Percentiles rank a stretch among this genome's conserved stretches.
These are phyloP conservation scores for Drosophila teissieri DNA, from an alignment of 1,140 invertebrate species.

Conservation along the genomic window DNA sequence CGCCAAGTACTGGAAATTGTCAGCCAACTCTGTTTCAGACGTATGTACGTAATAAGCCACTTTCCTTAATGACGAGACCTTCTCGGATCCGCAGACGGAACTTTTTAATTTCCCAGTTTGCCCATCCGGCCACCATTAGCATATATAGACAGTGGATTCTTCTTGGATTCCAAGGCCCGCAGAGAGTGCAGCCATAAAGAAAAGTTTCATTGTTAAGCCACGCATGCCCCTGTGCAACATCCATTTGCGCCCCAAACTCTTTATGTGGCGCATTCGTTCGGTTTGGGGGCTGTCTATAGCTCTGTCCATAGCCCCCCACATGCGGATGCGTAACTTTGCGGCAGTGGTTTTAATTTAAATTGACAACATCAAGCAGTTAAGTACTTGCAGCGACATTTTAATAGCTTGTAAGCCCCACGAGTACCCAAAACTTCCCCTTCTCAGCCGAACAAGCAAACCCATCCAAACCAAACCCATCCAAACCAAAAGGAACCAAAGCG, in stretches of 20 bases:
- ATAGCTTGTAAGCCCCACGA: conserved; percentile 81
- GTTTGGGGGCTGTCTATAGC: conserved; percentile 38
- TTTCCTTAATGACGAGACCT: conserved; percentile 57
- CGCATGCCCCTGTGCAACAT: conserved; percentile 67
- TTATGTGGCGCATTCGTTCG: not conserved
- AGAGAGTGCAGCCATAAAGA: conserved; percentile 69
- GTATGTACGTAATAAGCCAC: conserved; percentile 41
- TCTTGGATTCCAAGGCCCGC: not conserved
- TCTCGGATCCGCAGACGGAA: conserved; percentile 49
- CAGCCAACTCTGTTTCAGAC: conserved; percentile 8
- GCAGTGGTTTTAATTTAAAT: conserved; percentile 82
- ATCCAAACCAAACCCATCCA: not conserved
- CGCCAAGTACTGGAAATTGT: conserved; percentile 32
- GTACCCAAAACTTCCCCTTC: conserved; percentile 59
- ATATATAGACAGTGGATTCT: conserved; percentile 44
- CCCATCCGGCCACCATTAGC: conserved; percentile 86
- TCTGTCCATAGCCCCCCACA: conserved; percentile 53
- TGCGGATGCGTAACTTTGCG: conserved; percentile 68
- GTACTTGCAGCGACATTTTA: conserved; percentile 83
- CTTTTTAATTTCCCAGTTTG: conserved; percentile 78
- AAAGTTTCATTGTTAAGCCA: conserved; percentile 69
- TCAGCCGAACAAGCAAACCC: conserved; percentile 31
- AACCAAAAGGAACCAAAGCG: conserved; percentile 7
- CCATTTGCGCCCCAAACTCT: conserved; percentile 62
- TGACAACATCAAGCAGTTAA: conserved; percentile 83